phyloP scores from a whole-genome alignment of 2,797 vertebrate genomes.

The Brotula barbata region DNA sequence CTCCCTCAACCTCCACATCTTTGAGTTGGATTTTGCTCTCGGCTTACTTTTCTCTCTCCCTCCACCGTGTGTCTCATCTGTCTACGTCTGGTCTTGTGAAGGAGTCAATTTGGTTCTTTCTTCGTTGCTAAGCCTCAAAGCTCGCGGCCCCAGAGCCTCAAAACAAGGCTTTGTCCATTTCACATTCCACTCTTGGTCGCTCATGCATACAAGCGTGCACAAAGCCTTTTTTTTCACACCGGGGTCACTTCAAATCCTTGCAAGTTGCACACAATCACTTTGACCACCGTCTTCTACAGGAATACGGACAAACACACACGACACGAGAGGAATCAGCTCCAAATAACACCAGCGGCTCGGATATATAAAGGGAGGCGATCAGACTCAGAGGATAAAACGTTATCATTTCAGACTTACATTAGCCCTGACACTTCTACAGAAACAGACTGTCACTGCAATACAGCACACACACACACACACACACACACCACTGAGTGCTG shows the following conservation, averaged over 20 bases:
- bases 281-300: constrained; percentile 27
- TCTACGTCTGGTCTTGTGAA: constrained; percentile 37
- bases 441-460: too few relatives aligned
- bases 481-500: too few relatives aligned
- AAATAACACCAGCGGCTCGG: neutral
- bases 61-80: constrained; percentile 31
- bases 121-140: constrained; percentile 34
- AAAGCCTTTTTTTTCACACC: constrained; percentile 55
- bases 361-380: too few relatives aligned
- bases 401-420: too few relatives aligned
- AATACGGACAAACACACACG: constrained; percentile 17
- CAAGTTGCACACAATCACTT: constrained; percentile 37
- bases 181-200: constrained; percentile 10
- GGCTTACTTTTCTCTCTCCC: constrained; percentile 24
- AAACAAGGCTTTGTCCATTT: constrained; percentile 19
- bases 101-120: constrained; percentile 35
- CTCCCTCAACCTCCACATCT: constrained; percentile 41
- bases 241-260: constrained; percentile 43
- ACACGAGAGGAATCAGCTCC: constrained; percentile 15
- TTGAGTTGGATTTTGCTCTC: constrained; percentile 42
- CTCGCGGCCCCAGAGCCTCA: constrained; percentile 7
- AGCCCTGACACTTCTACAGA: too few relatives aligned
- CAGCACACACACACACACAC: too few relatives aligned
- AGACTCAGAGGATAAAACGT: too few relatives aligned
- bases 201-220: constrained; percentile 2